These are phyloP conservation scores for Echinometra lucunter DNA, from an alignment of 53 echinoderm and acorn worm species.

Conservation along the genomic window DNA sequence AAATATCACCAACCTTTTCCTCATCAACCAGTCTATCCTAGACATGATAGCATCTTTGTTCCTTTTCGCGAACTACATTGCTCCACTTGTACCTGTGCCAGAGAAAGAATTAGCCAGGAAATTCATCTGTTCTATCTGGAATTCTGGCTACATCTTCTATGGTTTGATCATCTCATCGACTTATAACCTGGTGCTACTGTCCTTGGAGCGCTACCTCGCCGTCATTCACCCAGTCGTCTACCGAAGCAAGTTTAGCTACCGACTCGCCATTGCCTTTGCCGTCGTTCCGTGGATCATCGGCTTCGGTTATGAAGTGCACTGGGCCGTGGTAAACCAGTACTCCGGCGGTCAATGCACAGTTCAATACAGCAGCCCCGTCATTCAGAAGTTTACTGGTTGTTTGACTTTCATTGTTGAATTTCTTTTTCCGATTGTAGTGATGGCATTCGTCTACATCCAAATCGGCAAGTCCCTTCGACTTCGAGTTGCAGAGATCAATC, in stretches of 20 bases:
- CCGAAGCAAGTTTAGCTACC: background rate
- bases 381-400: slow-evolving; percentile 39
- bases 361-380: background rate
- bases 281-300: background rate
- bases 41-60: slow-evolving; percentile 61
- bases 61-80: slow-evolving; percentile 58
- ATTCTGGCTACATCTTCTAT: slow-evolving; percentile 63
- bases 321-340: slow-evolving; percentile 7
- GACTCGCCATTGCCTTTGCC: background rate
- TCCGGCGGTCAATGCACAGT: background rate
- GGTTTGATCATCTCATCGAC: slow-evolving; percentile 66
- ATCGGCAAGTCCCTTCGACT: slow-evolving; percentile 55
- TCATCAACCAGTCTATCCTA: slow-evolving; percentile 69
- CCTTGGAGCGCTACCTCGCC: slow-evolving; percentile 69
- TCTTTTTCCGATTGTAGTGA: slow-evolving; percentile 48
- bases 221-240: slow-evolving; percentile 64
- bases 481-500: background rate
- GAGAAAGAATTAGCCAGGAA: background rate
- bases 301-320: background rate
- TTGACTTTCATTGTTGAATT: slow-evolving; percentile 33
- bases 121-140: slow-evolving; percentile 57
- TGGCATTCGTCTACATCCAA: slow-evolving; percentile 56
- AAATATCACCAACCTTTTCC: slow-evolving; percentile 65
- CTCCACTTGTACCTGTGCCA: background rate
- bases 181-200: slow-evolving; percentile 62